A percentile compares a stretch with the other conserved stretches of the same genome.
These are phyloP conservation scores for Papilio polyxenes DNA, from an alignment of 1,140 invertebrate genomes.

Conservation along the genomic window DNA sequence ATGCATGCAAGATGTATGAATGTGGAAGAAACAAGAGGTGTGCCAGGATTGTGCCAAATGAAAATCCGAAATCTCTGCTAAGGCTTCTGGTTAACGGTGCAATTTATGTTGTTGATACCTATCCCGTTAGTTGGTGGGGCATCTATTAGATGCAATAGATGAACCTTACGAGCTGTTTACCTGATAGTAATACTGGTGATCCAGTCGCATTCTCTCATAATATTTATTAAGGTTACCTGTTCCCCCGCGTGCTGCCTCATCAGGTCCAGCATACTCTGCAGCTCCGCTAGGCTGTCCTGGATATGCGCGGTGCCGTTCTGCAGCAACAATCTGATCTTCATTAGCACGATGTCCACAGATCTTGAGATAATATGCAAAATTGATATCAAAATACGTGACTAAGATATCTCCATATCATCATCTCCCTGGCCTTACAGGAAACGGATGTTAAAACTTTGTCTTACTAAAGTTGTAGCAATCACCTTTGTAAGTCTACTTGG, in stretches of 20 bases:
- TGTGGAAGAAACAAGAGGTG: not conserved
- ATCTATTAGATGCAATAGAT: too few species aligned
- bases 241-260: constrained; percentile 55
- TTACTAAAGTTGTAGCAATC: not conserved
- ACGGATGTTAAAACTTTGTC: not conserved
- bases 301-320: constrained; percentile 69
- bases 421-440: not conserved
- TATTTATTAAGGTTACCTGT: constrained; percentile 46
- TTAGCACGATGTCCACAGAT: constrained; percentile 68
- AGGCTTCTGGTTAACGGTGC: too few species aligned
- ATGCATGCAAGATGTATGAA: too few species aligned
- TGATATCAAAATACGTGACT: not conserved
- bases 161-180: too few species aligned
- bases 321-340: constrained; percentile 68
- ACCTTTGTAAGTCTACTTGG: constrained; percentile 72
- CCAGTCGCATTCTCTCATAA: not conserved
- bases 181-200: not conserved
- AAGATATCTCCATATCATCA: too few species aligned
- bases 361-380: constrained; percentile 42
- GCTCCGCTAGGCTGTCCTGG: constrained; percentile 58
- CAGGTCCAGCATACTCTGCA: constrained; percentile 56
- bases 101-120: too few species aligned
- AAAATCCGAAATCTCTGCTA: too few species aligned
- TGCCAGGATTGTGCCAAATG: too few species aligned
- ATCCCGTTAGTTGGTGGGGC: too few species aligned